Evolutionary conservation across 2,888 invertebrate species (phyloP), one percentile per base, ranked within the genome.

Genomic region (Polydrusus tereticollis): DNA sequence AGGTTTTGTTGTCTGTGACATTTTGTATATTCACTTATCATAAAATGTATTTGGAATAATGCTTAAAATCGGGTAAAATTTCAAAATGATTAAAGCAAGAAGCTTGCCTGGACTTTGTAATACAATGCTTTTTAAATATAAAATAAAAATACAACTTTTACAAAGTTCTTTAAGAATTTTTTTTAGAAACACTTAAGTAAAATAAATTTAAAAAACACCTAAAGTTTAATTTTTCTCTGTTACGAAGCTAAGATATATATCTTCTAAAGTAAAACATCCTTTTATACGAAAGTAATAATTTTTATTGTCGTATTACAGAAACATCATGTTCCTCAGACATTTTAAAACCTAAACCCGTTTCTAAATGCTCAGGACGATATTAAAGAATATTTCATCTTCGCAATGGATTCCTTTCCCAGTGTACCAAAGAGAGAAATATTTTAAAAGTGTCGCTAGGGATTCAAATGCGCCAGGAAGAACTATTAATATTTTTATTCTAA

Each of bases 381-480:
- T 55, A 55, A 55, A 55, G 52, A 29, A 55, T 16, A 55, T 55
- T 55, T 55, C 52, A 55, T 55, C 52, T 33, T 55, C 29, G 29
- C 52, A 29, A 55, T 55, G 52, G 29, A 16, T 55, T 55, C 52
- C 29, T 52, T 18, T 55, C 33, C 29, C n/a, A n/a, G 16, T 55
- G 29, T 16, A 55, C 18, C 29, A 18, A 55, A 55, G 7, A 18
- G 29, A 10, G 29, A 18, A 55, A 7, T 16, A 55, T 55, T 26
- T 23, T 3, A 55, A 52, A 52, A 52, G n/a, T 14, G 29, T 55
- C 18, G 29, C 52, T 2, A 7, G 52, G 7, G 52, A 29, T 29
- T 55, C 18, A 29, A 55, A 29, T 16, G 45, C 16, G 3, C 8
- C 20, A 47, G 21, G 21, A 6, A 21, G 21, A 47, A 21, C 20